These are phyloP conservation scores for Phyllostomus discolor DNA, from an alignment of 2,113 vertebrate genomes.

Conservation along the genomic window DNA sequence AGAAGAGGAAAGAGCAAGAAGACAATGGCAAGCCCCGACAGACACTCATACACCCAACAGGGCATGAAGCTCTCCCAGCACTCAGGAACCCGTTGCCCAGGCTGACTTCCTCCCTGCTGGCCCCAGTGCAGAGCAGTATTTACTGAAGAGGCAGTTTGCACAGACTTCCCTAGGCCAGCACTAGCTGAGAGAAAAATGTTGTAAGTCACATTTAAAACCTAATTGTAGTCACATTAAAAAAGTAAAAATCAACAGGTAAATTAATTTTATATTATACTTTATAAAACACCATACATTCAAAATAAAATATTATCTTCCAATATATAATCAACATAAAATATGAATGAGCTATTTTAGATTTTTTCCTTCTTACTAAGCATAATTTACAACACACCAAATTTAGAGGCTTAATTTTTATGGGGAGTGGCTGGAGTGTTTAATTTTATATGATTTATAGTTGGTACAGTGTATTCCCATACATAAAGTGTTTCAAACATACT, in stretches of 20 bases:
- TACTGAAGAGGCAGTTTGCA: neutral
- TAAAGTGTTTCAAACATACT: neutral
- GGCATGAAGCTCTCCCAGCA: neutral
- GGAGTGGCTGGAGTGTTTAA: neutral
- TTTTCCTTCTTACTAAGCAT: neutral
- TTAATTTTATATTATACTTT: neutral
- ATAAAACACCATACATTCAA: neutral
- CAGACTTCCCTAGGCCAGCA: neutral
- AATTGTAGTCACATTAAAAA: neutral
- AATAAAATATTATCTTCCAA: slow-evolving; percentile 2
- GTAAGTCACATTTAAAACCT: neutral
- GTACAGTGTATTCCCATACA: neutral
- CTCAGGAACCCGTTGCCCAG: neutral
- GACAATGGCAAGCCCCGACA: neutral
- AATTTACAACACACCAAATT: neutral
- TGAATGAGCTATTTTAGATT: slow-evolving; percentile 1
- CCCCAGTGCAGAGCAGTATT: neutral
- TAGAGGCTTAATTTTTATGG: neutral
- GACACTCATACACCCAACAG: neutral
- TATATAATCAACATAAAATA: neutral
- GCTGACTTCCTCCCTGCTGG: neutral
- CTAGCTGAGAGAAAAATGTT: neutral
- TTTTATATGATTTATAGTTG: neutral
- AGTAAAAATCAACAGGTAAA: neutral
- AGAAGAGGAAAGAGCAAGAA: slow-evolving; percentile 24